Base-by-base conservation (phyloP, 2,888 invertebrate genomes). In the Emmelina monodactyla region DNA sequence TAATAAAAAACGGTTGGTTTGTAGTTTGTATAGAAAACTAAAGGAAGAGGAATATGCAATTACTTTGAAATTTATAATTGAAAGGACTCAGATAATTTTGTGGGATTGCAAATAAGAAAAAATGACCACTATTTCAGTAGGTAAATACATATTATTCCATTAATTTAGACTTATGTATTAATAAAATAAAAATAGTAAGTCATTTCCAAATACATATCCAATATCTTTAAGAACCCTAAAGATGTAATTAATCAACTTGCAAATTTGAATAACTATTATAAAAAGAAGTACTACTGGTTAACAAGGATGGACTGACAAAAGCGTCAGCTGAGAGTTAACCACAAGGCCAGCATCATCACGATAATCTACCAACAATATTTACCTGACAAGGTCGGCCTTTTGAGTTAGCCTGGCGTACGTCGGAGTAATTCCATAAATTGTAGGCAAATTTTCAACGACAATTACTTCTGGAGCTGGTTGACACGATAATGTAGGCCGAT, bases 321-420 rank as follows among this genome's bases (percentile, higher is more conserved):
- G 4, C 13, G 9, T 9, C 29, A 5, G 12, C 14, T 13, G 4
- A 13, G 12, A 29, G 13, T 29, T 29, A 9, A 29, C 12, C 13
- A 13, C 70, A 72, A 78, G 73, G 78, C 62, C 71, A 63, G 41
- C 33, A 44, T 38, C 19, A 54, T 55, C 71, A 75, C 66, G 66
- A 61, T 33, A n/a, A n/a, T n/a, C 37, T 43, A 48, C 47, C 49
- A 40, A n/a, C n/a, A 54, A 43, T 43, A 39, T 46, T 62, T 69
- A 87, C 88, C 88, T 87, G 34, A 95, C 95, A 9, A 97, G 78
- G 67, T 97, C 97, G 7, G 97, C 97, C 68, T 94, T 94, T 71
- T 97, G 97, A 16, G 91, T 91, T 28, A 91, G 86, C 40, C 97
- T 83, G 15, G 86, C 68, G 64, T 95, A 94, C 0, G 97, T 97